Base-by-base conservation (phyloP, 2,888 invertebrate genomes). In the Lepidochrysops patricia region DNA sequence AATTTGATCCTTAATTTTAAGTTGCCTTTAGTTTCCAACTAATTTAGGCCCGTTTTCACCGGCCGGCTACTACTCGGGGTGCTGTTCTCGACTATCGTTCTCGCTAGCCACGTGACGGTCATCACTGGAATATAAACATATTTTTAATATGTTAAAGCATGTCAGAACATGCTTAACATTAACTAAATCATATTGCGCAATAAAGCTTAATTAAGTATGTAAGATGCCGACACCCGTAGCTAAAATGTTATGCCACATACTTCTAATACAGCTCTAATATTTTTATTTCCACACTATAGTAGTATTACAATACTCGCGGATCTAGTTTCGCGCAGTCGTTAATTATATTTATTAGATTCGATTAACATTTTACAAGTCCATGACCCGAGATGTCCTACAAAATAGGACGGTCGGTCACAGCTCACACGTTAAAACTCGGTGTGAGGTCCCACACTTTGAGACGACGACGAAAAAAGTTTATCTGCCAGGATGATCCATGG, bases 341-440 rank as follows among this genome's bases (percentile, higher is more conserved):
- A 15, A 52, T 27, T 12, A 54, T 54, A 54, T 29, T 29, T 54
- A 29, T 19, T 29, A 6, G 52, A 54, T 54, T 29, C 19, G 12
- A 54, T 54, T 54, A 54, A 29, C 54, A 54, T 54, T 54, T 54
- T 29, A 29, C 1, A 15, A 43, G 19, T 29, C 32, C 54, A 29
- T 29, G 29, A 54, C 32, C 27, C 54, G 32, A 54, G 29, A 2
- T 54, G 54, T 54, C 54, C 54, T 54, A 54, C 54, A 54, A 52
- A 52, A 19, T 54, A 32, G 54, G 54, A 54, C 54, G 29, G 19
- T 52, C 27, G 29, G 19, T 29, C 54, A 52, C 29, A 19, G 29
- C 12, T 29, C 54, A 52, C 29, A 19, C 54, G 54, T 52, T 27
- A 52, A 29, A 52, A 32, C 13, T 29, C 13, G 52, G 15, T 3